Conservation (phyloP, 2,888 invertebrate genomes). For the Anoncus sp. region DNA sequence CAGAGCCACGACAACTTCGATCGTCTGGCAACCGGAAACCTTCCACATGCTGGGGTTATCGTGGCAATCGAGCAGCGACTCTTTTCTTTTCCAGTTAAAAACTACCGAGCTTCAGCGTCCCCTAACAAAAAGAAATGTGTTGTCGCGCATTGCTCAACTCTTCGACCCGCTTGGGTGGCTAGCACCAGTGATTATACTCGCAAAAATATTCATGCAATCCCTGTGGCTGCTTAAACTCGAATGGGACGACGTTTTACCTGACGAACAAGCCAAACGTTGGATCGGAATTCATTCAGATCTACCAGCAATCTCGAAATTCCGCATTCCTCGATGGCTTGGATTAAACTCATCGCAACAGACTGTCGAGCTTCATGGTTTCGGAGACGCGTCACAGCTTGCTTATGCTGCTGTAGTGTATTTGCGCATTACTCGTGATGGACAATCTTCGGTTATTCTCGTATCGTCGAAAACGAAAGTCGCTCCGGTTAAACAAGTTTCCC, state of each 20-base stretch:
- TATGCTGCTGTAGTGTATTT: constrained; percentile 39
- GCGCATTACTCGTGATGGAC: background rate
- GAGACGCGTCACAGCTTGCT: constrained; percentile 34
- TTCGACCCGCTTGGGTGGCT: constrained; percentile 20
- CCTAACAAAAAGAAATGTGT: background rate
- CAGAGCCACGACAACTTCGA: constrained; percentile 9
- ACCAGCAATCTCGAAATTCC: constrained; percentile 6
- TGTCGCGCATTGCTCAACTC: background rate
- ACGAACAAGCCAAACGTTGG: background rate
- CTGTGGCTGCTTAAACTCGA: constrained; percentile 21
- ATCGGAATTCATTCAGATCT: constrained; percentile 1
- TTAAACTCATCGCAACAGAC: background rate
- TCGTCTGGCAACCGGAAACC: constrained; percentile 26
- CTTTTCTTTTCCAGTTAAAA: background rate
- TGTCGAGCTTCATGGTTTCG: constrained; percentile 33
- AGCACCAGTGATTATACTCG: constrained; percentile 2
- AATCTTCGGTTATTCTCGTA: background rate
- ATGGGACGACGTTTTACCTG: background rate
- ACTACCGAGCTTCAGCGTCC: background rate
- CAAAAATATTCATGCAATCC: constrained; percentile 10
- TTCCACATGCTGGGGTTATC: constrained; percentile 29
- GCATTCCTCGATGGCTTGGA: constrained; percentile 19
- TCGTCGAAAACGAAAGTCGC: constrained; percentile 27
- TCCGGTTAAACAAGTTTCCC: constrained; percentile 17
- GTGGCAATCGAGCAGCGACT: constrained; percentile 1